Evolutionary conservation across 2,888 invertebrate species (phyloP), one percentile per base, ranked within the genome.

Genomic region (Metallyticus violacea): DNA sequence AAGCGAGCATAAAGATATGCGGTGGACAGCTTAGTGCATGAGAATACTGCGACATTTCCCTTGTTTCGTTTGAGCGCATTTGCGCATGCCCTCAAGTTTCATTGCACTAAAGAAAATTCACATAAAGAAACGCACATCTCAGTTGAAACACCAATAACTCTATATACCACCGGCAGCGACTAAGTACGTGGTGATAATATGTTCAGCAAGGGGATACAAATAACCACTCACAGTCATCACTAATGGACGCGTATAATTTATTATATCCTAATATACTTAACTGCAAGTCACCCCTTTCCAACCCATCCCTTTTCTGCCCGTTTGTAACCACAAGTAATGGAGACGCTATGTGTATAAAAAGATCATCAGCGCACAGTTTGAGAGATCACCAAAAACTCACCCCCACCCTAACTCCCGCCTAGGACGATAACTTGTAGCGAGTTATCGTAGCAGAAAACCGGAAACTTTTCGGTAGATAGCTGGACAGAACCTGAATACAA

Each of bases 261-360:
- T 62, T 62, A 62, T 62, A 62, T 62, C 22, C 40, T 62, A 62
- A 62, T 62, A 62, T 62, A 62, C 40, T 62, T 22, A 62, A 62
- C 40, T 62, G 15, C 15, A 62, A 9, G 3, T 15, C 40, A 62
- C 40, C 40, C 40, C 22, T 62, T 62, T 22, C 9, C 4, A 62
- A 2, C 77, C 83, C 77, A 22, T 77, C 25, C 81, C 81, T 25
- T 15, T 15, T 62, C n/a, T n/a, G n/a, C 25, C 26, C 7, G 62
- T 81, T 28, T 81, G 26, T 62, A 77, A 83, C 83, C 83, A 83
- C 83, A 83, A 83, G 83, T 83, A 77, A 25, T 26, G 77, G 77
- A 26, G 29, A 77, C 9, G 9, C 26, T 27, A 62, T 82, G 62
- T 82, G 82, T 26, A 76, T 29, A 27, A 80, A 80, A 80, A 28